Evolutionary conservation across 2,888 invertebrate genomes (phyloP).

Genomic region (Habrosyne pyritoides): DNA sequence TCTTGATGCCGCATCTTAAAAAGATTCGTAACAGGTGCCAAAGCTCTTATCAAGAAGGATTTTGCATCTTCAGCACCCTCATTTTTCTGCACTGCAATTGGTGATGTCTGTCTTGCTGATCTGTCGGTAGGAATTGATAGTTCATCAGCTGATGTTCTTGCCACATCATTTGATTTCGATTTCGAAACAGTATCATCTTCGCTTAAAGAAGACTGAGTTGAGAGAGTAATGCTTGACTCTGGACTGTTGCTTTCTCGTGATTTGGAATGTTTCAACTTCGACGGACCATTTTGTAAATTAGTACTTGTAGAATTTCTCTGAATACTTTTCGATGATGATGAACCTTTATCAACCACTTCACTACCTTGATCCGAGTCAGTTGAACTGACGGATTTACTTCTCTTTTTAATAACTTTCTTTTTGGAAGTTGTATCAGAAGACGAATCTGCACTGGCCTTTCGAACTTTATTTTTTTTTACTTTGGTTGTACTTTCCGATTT

Average conservation of each 20-base stretch:
- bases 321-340: slow-evolving; percentile 46
- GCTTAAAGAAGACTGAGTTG: slow-evolving; percentile 77
- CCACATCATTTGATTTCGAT: slow-evolving; percentile 65
- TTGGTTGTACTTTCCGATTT: slow-evolving; percentile 66
- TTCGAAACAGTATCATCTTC: slow-evolving; percentile 71
- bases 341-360: slow-evolving; percentile 53
- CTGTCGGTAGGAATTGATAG: slow-evolving; percentile 79
- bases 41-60: slow-evolving; percentile 88
- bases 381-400: slow-evolving; percentile 75
- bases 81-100: slow-evolving; percentile 70
- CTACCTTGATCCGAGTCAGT: slow-evolving; percentile 69
- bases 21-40: slow-evolving; percentile 90
- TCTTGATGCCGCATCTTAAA: slow-evolving; percentile 86
- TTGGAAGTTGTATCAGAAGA: slow-evolving; percentile 64
- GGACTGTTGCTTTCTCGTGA: slow-evolving; percentile 73
- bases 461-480: slow-evolving; percentile 65
- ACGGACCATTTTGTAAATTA: slow-evolving; percentile 55
- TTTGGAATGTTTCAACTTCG: slow-evolving; percentile 68
- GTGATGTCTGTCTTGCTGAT: slow-evolving; percentile 79
- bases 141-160: slow-evolving; percentile 85
- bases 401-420: slow-evolving; percentile 69
- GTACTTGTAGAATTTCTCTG: slow-evolving; percentile 50
- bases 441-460: slow-evolving; percentile 70
- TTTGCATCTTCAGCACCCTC: slow-evolving; percentile 86
- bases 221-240: slow-evolving; percentile 79